Evolutionary conservation across 2,888 invertebrate genomes (phyloP).

Genomic region (Lepidochrysops patricia): DNA sequence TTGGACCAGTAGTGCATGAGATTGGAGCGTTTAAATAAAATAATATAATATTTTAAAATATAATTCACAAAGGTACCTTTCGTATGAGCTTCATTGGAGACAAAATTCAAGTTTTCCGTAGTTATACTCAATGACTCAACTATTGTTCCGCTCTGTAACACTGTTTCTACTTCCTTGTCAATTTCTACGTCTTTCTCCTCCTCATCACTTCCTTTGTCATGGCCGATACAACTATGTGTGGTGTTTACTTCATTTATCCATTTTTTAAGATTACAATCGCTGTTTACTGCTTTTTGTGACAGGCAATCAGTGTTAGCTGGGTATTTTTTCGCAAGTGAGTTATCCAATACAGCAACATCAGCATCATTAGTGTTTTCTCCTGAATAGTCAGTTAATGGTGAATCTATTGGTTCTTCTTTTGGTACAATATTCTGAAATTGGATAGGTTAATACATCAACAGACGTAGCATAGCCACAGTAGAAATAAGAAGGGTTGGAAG

Average conservation of each 20-base stretch:
- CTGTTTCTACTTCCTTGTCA: constrained; percentile 67
- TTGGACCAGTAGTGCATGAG: too few relatives aligned
- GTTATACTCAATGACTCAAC: constrained; percentile 64
- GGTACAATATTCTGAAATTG: constrained; percentile 51
- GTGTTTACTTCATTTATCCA: constrained; percentile 64
- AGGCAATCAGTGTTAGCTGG: constrained; percentile 36
- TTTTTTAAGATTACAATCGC: constrained; percentile 45
- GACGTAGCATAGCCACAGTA: too few relatives aligned
- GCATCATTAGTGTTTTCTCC: constrained; percentile 59
- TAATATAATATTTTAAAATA: constrained; percentile 6
- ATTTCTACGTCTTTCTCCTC: constrained; percentile 61
- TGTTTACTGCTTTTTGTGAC: constrained; percentile 36
- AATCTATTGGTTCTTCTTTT: constrained; percentile 59
- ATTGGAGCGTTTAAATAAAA: background rate
- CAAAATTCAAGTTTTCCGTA: constrained; percentile 56
- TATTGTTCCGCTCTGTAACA: constrained; percentile 63
- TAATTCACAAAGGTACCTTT: constrained; percentile 42
- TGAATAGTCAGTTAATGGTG: constrained; percentile 57
- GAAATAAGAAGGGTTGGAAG: too few relatives aligned
- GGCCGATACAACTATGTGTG: constrained; percentile 49
- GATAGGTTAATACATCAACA: constrained; percentile 15
- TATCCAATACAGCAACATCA: constrained; percentile 54
- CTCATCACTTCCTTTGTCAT: constrained; percentile 43
- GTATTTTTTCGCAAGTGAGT: constrained; percentile 46
- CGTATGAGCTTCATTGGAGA: constrained; percentile 56